Conservation (phyloP, 2,113 vertebrate species). For the Coreoperca whiteheadi region DNA sequence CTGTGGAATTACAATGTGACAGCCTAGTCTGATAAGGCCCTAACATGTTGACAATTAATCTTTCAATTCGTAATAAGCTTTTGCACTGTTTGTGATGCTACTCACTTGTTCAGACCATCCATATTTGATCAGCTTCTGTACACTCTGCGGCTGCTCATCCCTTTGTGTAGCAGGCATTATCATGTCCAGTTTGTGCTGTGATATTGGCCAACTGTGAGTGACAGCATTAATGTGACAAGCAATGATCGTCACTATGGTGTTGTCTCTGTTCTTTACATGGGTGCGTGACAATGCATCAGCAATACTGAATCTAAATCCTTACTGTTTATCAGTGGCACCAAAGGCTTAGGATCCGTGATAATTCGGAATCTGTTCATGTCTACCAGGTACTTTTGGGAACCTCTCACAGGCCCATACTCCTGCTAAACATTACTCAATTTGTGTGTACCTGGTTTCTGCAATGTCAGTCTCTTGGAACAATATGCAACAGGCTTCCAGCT, state of each 20-base stretch:
- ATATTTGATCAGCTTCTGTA: neutral
- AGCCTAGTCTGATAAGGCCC: neutral
- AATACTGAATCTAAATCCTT: neutral
- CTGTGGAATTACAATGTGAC: neutral
- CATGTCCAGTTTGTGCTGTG: neutral
- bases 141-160: neutral
- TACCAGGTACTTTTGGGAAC: slow-evolving; percentile 63
- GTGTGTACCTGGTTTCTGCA: slow-evolving; percentile 27
- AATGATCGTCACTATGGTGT: neutral
- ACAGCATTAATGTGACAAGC: slow-evolving; percentile 11
- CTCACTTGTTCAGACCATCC: neutral
- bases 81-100: neutral
- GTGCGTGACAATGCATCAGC: slow-evolving; percentile 28
- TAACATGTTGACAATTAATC: neutral
- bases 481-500: slow-evolving; percentile 41
- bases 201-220: neutral
- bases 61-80: neutral
- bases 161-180: neutral
- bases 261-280: neutral
- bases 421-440: slow-evolving; percentile 37
- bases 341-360: slow-evolving; percentile 59
- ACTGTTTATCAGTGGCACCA: slow-evolving; percentile 64
- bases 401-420: slow-evolving; percentile 43
- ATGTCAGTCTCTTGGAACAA: slow-evolving; percentile 21
- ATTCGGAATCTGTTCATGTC: slow-evolving; percentile 63